Percentiles rank a stretch among this genome's conserved stretches.
Evolutionary conservation across 2,113 vertebrate genomes (phyloP).

Genomic region (Petaurus breviceps): DNA sequence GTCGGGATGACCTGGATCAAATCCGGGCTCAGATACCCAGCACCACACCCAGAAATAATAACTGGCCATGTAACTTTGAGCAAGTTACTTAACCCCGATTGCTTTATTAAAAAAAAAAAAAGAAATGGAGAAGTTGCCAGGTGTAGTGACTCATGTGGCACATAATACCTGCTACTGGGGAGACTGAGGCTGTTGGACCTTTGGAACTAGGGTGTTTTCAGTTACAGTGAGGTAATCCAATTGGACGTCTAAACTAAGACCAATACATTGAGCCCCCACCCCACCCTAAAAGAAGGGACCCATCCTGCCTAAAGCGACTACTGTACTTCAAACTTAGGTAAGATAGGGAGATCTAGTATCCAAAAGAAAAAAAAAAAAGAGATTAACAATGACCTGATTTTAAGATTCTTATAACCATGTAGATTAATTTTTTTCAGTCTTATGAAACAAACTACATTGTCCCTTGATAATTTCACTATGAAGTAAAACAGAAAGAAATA

Average conservation of each 20-base stretch:
- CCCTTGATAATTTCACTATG: constrained; percentile 3
- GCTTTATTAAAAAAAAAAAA: too few relatives aligned
- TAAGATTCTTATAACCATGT: constrained; percentile 18
- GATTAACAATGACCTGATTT: constrained; percentile 3
- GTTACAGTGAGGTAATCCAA: background rate
- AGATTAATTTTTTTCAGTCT: background rate
- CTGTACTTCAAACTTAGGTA: background rate
- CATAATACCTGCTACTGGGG: background rate
- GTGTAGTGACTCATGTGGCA: background rate
- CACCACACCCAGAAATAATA: too few relatives aligned
- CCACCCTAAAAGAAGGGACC: background rate
- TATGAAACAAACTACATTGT: background rate
- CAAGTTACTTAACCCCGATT: too few relatives aligned
- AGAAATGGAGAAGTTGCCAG: background rate
- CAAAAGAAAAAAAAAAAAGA: background rate
- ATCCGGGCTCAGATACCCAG: too few relatives aligned
- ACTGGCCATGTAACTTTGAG: too few relatives aligned
- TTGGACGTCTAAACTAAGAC: background rate
- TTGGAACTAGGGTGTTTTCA: background rate
- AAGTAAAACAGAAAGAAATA: constrained; percentile 28
- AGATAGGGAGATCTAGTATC: background rate
- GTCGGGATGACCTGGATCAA: too few relatives aligned
- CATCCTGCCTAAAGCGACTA: background rate
- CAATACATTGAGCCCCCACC: background rate
- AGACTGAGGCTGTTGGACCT: background rate